A percentile compares a stretch with the other conserved stretches of the same genome.
phyloP scores from a whole-genome alignment of 2,888 invertebrate genomes.

The Rhimphoctona megacephalus region DNA sequence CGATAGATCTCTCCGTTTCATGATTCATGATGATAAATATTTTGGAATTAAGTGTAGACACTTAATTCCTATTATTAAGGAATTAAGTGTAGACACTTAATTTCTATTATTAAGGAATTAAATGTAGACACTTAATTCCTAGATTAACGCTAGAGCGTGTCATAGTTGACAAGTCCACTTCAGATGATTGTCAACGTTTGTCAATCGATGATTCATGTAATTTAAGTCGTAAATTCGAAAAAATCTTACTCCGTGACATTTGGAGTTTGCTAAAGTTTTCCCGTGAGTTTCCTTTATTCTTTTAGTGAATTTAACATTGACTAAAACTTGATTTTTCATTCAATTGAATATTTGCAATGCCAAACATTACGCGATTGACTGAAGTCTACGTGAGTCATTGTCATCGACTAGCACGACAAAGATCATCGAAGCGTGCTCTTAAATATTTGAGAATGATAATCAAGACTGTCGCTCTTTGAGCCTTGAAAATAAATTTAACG shows the following conservation, averaged over 20 bases:
- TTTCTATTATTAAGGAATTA: too few relatives aligned
- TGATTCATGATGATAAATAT: not conserved
- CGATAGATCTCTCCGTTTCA: too few relatives aligned
- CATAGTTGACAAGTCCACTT: not conserved
- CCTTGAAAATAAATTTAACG: slow-evolving; percentile 14
- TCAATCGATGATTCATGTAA: not conserved
- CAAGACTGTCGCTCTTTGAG: not conserved
- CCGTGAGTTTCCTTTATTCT: not conserved
- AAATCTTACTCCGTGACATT: too few relatives aligned
- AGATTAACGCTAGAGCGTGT: too few relatives aligned
- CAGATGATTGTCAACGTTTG: not conserved
- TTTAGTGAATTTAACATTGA: not conserved
- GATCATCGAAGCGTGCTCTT: slow-evolving; percentile 26
- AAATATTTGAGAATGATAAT: slow-evolving; percentile 36
- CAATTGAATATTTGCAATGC: slow-evolving; percentile 38
- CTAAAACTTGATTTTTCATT: slow-evolving; percentile 12
- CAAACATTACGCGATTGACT: slow-evolving; percentile 35
- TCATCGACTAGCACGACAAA: slow-evolving; percentile 24
- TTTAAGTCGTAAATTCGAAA: not conserved
- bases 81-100: too few relatives aligned
- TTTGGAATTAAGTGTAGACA: not conserved
- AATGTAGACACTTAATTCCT: too few relatives aligned
- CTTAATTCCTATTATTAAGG: too few relatives aligned
- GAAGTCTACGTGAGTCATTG: slow-evolving; percentile 45
- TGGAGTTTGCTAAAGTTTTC: too few relatives aligned